Evolutionary conservation across 2,888 invertebrate species (phyloP).

Genomic region (Amitus sp.): DNA sequence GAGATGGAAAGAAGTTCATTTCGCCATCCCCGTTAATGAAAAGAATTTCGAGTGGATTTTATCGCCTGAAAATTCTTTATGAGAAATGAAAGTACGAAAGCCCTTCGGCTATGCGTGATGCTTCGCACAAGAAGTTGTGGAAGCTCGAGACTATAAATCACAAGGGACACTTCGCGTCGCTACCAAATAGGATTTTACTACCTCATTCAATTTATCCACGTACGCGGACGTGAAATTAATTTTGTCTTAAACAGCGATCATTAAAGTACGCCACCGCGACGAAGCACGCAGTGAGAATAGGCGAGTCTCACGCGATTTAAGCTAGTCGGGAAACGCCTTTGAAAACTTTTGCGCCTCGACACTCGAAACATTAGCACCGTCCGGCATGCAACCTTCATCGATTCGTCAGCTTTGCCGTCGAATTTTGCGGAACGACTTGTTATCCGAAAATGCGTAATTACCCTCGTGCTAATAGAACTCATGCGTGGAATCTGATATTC

Average conservation of each 20-base stretch:
- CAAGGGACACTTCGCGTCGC: slow-evolving; percentile 30
- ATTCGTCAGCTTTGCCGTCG: slow-evolving; percentile 11
- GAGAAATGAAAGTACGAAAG: too few species aligned
- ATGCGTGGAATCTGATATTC: too few species aligned
- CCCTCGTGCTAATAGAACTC: neutral
- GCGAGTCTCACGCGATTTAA: slow-evolving; percentile 43
- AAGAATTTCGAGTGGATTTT: too few species aligned
- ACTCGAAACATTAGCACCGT: slow-evolving; percentile 37
- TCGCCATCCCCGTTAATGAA: too few species aligned
- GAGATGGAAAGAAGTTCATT: too few species aligned
- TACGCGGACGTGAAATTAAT: slow-evolving; percentile 45
- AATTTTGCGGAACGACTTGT: slow-evolving; percentile 5
- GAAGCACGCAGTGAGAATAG: slow-evolving; percentile 33
- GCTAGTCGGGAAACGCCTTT: slow-evolving; percentile 36
- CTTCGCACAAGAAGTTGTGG: slow-evolving; percentile 30
- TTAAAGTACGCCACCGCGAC: slow-evolving; percentile 35
- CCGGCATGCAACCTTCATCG: slow-evolving; percentile 31
- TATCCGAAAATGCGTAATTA: slow-evolving; percentile 6
- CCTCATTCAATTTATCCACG: slow-evolving; percentile 39
- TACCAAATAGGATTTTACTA: slow-evolving; percentile 37
- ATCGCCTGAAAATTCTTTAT: too few species aligned
- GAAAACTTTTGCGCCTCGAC: slow-evolving; percentile 30
- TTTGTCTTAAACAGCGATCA: slow-evolving; percentile 43
- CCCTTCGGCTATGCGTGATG: too few species aligned
- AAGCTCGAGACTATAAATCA: slow-evolving; percentile 24